Evolutionary conservation across 2,113 vertebrate genomes (phyloP), one percentile per base, ranked within the genome.

Genomic region (Festucalex cinctus): DNA sequence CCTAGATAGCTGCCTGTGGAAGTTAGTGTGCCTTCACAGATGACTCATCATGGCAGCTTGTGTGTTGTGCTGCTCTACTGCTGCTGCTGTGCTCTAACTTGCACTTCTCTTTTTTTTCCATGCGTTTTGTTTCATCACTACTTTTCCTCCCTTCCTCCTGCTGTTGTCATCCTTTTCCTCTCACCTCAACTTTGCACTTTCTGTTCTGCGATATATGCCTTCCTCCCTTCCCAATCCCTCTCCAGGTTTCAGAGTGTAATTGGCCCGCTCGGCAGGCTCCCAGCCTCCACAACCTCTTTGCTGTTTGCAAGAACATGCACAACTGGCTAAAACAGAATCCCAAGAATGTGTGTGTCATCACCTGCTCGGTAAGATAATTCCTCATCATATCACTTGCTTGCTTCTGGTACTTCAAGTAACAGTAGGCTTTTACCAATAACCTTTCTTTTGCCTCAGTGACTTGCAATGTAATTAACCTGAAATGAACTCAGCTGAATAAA

Each of bases 281-380:
- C 58, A 94, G 95, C 74, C 94, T 99, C 82, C 97, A 98, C 90
- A 98, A 98, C 90, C 92, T 99, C 74, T 99, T 96, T 10, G 96
- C 97, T 0, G 95, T 99, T 70, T 99, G 97, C 87, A 97, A 97
- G 90, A 98, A 99, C 86, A 98, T 99, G 95, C 94, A 98, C 90
- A 98, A 98, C 86, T 99, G 96, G 97, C 93, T 99, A 65, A 94
- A 95, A 67, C 97, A 99, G 90, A 98, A 98, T 82, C 97, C 97
- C 86, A 98, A 96, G 91, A 99, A 99, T 9, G 95, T 99, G 73
- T 99, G 97, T 80, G 97, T 98, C 85, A 95, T 99, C 86, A 97
- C 98, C 85, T 99, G 97, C 90, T 96, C 96, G 95, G 97, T 98
- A 92, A 94, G 96, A 75, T n/a, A 12, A 71, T 43, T 8, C 35